Base-by-base conservation (phyloP, 2,113 vertebrate genomes). In the Jaculus jaculus region DNA sequence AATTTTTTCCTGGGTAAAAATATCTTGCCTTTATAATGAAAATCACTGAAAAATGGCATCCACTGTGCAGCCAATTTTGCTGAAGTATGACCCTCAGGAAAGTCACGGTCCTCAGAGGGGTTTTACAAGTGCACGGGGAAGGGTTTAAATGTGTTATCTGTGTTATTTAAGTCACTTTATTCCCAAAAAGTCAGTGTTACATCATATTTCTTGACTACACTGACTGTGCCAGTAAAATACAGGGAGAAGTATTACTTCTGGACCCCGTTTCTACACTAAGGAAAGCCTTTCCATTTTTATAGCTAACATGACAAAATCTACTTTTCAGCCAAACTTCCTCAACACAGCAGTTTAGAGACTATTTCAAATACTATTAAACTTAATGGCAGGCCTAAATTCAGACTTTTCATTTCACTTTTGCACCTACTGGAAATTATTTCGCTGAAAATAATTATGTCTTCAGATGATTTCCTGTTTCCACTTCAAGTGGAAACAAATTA, bases 351-450 rank as follows among this genome's bases (percentile, higher is more conserved):
- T 95, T 95, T 96, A 96, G 90, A 94, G 93, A 95, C 80, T 86
- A 96, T 95, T 97, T 96, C 95, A 95, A 96, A 90, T 95, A 94
- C 82, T 95, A 96, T 96, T 97, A 95, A 96, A 96, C 92, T 96
- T 96, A 96, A 97, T 79, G 68, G 95, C 82, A 96, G 71, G 72
- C 83, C 94, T 96, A 96, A 96, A 96, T 89, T 96, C 83, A 90
- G 85, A 95, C 92, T 96, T 96, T 91, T 95, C 79, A 75, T 96
- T 96, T 96, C 86, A 92, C 72, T 97, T 96, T 92, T 97, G 58
- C 93, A 96, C 88, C 94, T 94, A 96, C 93, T 96, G 83, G 95
- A 96, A 97, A 96, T 94, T 94, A 95, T 92, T 95, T 97, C 92
- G 95, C 87, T 96, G 89, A 96, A 97, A 96, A 95, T 96, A 94